Evolutionary conservation across 2,113 vertebrate genomes (phyloP).

Genomic region (Chloropsis hardwickii): DNA sequence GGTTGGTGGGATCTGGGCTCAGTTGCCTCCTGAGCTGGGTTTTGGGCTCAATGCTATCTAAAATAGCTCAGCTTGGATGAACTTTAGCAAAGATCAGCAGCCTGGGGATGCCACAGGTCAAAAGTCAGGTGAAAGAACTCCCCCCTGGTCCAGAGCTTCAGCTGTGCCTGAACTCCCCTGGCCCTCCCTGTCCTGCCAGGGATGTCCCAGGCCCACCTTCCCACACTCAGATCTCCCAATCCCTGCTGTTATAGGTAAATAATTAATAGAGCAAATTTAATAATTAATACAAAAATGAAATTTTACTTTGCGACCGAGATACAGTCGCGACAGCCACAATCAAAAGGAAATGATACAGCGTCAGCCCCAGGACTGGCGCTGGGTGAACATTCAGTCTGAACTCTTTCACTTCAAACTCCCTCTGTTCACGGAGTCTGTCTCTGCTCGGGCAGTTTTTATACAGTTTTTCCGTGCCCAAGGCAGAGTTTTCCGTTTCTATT

Average conservation of each 20-base stretch:
- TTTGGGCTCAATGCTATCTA: neutral
- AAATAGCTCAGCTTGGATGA: neutral
- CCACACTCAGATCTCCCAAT: neutral
- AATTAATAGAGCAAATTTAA: no score
- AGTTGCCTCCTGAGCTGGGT: neutral
- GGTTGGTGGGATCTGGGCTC: neutral
- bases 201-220: neutral
- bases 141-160: neutral
- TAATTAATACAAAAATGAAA: no score
- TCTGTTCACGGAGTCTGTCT: no score
- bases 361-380: no score
- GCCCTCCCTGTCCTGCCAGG: neutral
- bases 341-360: no score
- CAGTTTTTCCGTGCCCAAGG: no score
- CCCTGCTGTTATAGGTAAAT: neutral
- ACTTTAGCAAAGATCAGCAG: neutral
- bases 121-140: neutral
- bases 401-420: no score
- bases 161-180: neutral
- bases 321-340: no score
- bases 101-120: neutral
- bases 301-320: no score
- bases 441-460: no score
- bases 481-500: no score
- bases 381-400: no score